These are phyloP conservation scores for Caenorhabditis macrosperma DNA, from an alignment of 2,888 invertebrate species.

Conservation along the genomic window DNA sequence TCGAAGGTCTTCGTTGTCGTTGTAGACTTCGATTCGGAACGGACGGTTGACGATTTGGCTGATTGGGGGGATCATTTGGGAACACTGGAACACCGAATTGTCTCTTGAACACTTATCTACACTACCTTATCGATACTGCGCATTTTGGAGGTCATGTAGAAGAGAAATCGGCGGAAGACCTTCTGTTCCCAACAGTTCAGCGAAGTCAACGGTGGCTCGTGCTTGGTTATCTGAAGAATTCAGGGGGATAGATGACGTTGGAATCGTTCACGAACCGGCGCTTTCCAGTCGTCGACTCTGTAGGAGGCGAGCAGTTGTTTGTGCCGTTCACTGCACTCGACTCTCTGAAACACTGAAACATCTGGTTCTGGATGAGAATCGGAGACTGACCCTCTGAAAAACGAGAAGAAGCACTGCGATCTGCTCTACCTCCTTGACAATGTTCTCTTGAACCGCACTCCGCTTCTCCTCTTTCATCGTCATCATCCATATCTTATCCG, in stretches of 20 bases:
- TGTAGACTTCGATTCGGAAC: conserved; percentile 37
- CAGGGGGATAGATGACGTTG: neutral
- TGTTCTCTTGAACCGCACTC: conserved; percentile 22
- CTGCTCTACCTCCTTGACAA: conserved; percentile 46
- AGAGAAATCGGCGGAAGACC: conserved; percentile 39
- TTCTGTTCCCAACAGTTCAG: conserved; percentile 38
- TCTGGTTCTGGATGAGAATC: neutral
- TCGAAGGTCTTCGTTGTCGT: conserved; percentile 21
- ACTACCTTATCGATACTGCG: conserved; percentile 20
- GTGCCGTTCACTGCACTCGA: conserved; percentile 45
- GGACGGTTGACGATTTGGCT: conserved; percentile 8
- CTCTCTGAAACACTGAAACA: conserved; percentile 26
- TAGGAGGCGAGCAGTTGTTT: conserved; percentile 30
- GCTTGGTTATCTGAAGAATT: conserved; percentile 20
- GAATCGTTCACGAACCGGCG: conserved; percentile 11
- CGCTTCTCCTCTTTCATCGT: conserved; percentile 39
- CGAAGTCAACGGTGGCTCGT: conserved; percentile 30
- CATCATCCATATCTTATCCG: conserved; percentile 56
- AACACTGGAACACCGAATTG: conserved; percentile 14
- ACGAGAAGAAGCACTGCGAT: conserved; percentile 28
- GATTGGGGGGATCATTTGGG: conserved; percentile 30
- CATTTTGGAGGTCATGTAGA: conserved; percentile 28
- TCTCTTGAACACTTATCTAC: neutral
- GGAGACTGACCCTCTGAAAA: conserved; percentile 24
- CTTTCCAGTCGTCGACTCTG: conserved; percentile 32